Evolutionary conservation across 2,797 vertebrate genomes (phyloP).

Genomic region (Labroides dimidiatus): DNA sequence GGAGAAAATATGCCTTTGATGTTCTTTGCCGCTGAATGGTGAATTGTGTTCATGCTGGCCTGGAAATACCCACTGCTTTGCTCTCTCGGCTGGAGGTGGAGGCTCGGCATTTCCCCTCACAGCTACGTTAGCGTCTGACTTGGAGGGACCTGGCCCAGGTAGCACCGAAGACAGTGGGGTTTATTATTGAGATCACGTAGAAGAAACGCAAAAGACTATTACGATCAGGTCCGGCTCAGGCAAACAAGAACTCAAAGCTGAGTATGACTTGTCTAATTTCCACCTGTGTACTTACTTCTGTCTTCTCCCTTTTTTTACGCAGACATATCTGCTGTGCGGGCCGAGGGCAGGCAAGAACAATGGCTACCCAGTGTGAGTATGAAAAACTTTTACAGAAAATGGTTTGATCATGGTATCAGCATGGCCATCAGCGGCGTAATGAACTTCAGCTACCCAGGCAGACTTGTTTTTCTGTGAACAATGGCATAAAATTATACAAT

Average conservation of each 20-base stretch:
- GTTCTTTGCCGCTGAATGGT: conserved; percentile 80
- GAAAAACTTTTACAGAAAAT: conserved; percentile 23
- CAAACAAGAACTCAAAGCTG: conserved; percentile 20
- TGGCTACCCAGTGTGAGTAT: conserved; percentile 89
- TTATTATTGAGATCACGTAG: conserved; percentile 35
- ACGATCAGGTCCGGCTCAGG: conserved; percentile 12
- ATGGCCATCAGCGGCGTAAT: neutral
- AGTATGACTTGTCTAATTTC: conserved; percentile 36
- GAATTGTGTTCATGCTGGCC: conserved; percentile 82
- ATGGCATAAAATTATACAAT: neutral
- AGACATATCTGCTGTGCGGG: conserved; percentile 83
- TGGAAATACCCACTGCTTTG: conserved; percentile 84
- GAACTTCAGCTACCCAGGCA: accelerated
- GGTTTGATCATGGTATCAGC: neutral
- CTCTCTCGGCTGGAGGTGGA: conserved; percentile 76
- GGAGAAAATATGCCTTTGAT: conserved; percentile 84
- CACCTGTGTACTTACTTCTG: conserved; percentile 15
- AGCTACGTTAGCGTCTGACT: conserved; percentile 49
- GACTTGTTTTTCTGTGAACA: neutral
- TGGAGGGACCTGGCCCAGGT: conserved; percentile 55
- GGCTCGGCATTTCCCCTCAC: conserved; percentile 74
- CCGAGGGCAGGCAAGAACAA: conserved; percentile 84
- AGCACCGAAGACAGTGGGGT: conserved; percentile 29
- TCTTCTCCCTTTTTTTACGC: conserved; percentile 11
- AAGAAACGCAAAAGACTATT: conserved; percentile 21